phyloP scores from a whole-genome alignment of 2,888 invertebrate genomes.

The Cephus spinipes region DNA sequence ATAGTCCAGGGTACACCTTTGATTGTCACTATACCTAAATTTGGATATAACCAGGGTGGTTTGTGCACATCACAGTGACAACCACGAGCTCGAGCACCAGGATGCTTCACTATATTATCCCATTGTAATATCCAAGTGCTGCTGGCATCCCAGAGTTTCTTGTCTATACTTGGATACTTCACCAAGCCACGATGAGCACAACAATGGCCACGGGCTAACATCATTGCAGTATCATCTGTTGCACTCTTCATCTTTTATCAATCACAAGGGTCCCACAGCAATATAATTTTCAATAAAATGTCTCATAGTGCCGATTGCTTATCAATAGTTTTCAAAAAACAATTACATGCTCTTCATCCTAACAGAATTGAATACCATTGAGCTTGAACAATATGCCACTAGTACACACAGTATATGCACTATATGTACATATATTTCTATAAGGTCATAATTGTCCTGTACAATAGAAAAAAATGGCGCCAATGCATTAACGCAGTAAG shows the following conservation, averaged over 20 bases:
- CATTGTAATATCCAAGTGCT: conserved; percentile 69
- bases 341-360: neutral
- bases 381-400: neutral
- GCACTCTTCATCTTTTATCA: neutral
- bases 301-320: neutral
- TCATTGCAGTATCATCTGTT: conserved; percentile 7
- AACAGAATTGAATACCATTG: neutral
- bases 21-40: conserved; percentile 51
- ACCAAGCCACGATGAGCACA: conserved; percentile 59
- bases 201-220: conserved; percentile 43
- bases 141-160: conserved; percentile 67
- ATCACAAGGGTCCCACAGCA: neutral
- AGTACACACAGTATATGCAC: neutral
- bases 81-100: conserved; percentile 65
- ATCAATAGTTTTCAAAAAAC: neutral
- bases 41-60: conserved; percentile 60
- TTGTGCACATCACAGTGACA: conserved; percentile 66
- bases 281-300: neutral
- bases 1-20: neutral
- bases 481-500: neutral
- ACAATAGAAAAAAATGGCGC: neutral
- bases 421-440: neutral
- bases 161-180: conserved; percentile 63
- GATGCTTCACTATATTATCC: conserved; percentile 69
- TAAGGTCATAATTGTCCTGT: neutral